Conservation (phyloP, 1,140 invertebrate species). For the Neuroterus valhalla region DNA sequence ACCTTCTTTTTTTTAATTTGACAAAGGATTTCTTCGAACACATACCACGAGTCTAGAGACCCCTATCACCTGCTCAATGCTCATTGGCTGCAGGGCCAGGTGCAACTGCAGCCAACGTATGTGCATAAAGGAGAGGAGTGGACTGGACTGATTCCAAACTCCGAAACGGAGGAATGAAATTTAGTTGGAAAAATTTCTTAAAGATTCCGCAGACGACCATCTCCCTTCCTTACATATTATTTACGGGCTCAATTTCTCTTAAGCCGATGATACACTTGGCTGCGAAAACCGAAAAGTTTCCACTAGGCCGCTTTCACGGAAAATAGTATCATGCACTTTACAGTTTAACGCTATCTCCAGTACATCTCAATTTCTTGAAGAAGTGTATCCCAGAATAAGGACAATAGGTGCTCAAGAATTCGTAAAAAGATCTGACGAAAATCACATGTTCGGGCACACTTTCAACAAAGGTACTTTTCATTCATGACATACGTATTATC, state of each 20-base stretch:
- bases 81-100: neutral
- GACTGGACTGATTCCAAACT: neutral
- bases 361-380: neutral
- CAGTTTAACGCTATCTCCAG: neutral
- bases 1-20: neutral
- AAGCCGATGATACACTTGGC: constrained; percentile 27
- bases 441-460: constrained; percentile 24
- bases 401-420: constrained; percentile 5
- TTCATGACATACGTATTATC: constrained; percentile 1
- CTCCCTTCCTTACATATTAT: neutral
- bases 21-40: neutral
- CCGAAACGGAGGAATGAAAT: constrained; percentile 15
- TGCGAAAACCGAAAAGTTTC: constrained; percentile 6
- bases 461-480: constrained; percentile 13
- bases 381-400: constrained; percentile 5
- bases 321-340: neutral
- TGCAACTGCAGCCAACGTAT: constrained; percentile 6
- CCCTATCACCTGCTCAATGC: neutral
- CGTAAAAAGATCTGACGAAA: constrained; percentile 8
- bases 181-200: neutral
- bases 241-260: constrained; percentile 18
- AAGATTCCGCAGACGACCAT: neutral
- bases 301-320: neutral
- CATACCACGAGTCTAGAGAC: neutral
- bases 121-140: constrained; percentile 10